Base-by-base conservation (phyloP, 2,888 invertebrate genomes). In the Troides oblongomaculatus region DNA sequence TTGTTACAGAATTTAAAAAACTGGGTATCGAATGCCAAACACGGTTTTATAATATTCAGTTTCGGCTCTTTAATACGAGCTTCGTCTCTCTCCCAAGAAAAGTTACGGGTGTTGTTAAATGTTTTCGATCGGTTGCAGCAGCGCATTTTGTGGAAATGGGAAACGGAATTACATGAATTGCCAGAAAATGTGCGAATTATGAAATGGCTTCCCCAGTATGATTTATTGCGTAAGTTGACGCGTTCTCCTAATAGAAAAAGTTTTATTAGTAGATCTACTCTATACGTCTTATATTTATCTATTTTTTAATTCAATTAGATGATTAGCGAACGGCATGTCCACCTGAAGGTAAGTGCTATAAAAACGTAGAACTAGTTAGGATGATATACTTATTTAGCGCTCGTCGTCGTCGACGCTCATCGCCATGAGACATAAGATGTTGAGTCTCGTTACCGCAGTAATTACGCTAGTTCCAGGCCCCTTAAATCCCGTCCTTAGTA, bases 111-210 rank as follows among this genome's bases (percentile, higher is more conserved):
- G 43, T 93, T 97, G 58, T 71, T 95, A 43, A 90, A 90, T 23
- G 95, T 94, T 17, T 93, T 96, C 71, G 84, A 89, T 0, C 87
- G 90, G 30, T 82, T 96, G 39, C 92, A 94, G 5, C 93, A 95
- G 74, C 93, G 94, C 63, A 93, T 96, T 1, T 83, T 96, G 56
- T 96, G 96, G 96, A 96, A 96, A 87, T 96, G 95, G 94, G 96
- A 96, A 80, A 93, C 94, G 2, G 86, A 92, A 7, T 81, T 93
- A 75, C 86, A 90, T 0, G 87, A 87, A 64, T 86, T 95, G 73
- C 94, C 95, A 0, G 80, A 88, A 50, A 95, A 95, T 78, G 92
- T 96, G 1, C 87, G 93, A 77, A 80, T 94, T 18, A 87, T 87
- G 74, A 93, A 93, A 72, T 96, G 95, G 95, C 81, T 95, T 79